Conservation (phyloP, 1,140 invertebrate species). For the Acromyrmex echinatior region DNA sequence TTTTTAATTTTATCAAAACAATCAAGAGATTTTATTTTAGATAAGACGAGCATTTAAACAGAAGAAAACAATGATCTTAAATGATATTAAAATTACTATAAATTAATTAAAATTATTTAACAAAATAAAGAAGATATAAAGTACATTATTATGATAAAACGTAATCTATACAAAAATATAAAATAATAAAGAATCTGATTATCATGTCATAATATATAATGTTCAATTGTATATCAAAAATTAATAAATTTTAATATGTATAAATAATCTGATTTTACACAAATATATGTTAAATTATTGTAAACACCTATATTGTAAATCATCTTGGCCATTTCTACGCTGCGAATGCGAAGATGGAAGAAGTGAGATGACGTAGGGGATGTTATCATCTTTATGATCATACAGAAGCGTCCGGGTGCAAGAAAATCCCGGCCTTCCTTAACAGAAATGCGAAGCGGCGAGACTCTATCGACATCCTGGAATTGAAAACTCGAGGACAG, state of each 20-base stretch:
- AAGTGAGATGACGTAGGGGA: slow-evolving; percentile 3
- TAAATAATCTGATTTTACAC: not conserved
- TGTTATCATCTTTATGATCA: slow-evolving; percentile 45
- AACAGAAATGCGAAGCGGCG: slow-evolving; percentile 42
- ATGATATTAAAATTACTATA: not conserved
- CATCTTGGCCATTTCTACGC: slow-evolving; percentile 6
- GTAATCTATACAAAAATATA: not conserved
- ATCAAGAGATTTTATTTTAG: not conserved
- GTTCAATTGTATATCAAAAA: not conserved
- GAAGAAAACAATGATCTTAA: not conserved
- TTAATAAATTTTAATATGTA: not conserved
- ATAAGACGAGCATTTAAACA: too few species aligned
- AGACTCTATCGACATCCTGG: slow-evolving; percentile 42
- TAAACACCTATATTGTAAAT: slow-evolving; percentile 34
- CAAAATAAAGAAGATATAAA: not conserved
- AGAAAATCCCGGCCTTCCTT: slow-evolving; percentile 43
- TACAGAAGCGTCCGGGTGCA: slow-evolving; percentile 2
- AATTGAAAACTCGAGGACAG: slow-evolving; percentile 47
- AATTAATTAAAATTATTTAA: not conserved
- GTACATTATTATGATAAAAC: not conserved
- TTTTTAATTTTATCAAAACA: not conserved
- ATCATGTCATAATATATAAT: not conserved
- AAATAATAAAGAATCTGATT: slow-evolving; percentile 7
- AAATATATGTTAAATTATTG: not conserved
- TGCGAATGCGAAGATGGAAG: not conserved